Base-by-base conservation (phyloP, 2,113 vertebrate species). In the Ovis aries region DNA sequence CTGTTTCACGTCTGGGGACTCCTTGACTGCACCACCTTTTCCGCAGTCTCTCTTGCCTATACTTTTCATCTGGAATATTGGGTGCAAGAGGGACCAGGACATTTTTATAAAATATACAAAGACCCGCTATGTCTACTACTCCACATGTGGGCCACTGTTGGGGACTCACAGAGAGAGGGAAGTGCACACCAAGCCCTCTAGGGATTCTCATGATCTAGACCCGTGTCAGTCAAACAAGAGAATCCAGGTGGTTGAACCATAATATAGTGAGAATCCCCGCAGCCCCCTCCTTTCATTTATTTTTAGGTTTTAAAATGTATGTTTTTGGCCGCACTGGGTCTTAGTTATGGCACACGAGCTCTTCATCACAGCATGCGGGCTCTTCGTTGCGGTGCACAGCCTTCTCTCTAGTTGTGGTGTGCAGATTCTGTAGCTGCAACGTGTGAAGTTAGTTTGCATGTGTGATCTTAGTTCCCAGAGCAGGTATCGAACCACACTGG, bases 331-430 rank as follows among this genome's bases (percentile, higher is more conserved):
- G 0, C 19, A 40, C 67, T 23, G 67, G n/a, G n/a, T 71, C 67
- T 40, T 23, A 23, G n/a, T 40, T 13, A 40, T 23, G 19, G 67
- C 67, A 36, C 67, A 23, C 0, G 19, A 12, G n/a, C 0, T 36
- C n/a, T 36, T 23, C 64, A 10, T 36, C 36, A 71, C 17, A 36
- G 64, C 64, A 71, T 1, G 64, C 1, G 1, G 67, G 67, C n/a
- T 40, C 67, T 40, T 71, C 10, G 1, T 0, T 40, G 67, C 5
- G 3, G 19, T 11, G n/a, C 19, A 0, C 19, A 23, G n/a, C 9
- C n/a, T 71, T 23, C n/a, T 23, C n/a, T 71, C 19, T 40, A 23
- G 67, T 23, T 23, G n/a, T 12, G 11, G n/a, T 71, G 19, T 71
- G 19, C 67, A 71, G 67, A 71, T 40, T 40, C 67, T 71, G 19